phyloP scores from a whole-genome alignment of 2,113 vertebrate genomes.

The Heteronetta atricapilla region DNA sequence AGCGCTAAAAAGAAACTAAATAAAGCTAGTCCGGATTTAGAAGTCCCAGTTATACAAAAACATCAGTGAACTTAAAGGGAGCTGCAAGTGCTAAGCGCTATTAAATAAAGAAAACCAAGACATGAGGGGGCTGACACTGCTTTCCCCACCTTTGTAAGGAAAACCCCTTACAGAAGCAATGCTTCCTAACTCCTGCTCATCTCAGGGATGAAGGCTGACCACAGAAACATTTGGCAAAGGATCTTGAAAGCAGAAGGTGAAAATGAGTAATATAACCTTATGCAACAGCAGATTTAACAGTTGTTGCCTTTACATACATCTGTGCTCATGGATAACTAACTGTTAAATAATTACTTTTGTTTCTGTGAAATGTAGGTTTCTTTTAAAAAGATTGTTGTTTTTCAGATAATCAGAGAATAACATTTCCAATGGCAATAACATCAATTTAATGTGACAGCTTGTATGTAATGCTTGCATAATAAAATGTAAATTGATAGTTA shows the following conservation, averaged over 20 bases:
- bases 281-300: background rate
- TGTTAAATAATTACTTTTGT: background rate
- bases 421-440: background rate
- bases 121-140: accelerated
- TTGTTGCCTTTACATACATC: background rate
- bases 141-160: background rate
- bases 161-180: background rate
- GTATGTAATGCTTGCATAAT: background rate
- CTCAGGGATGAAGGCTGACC: background rate
- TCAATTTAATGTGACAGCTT: accelerated
- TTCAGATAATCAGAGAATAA: background rate
- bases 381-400: background rate
- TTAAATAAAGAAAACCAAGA: background rate
- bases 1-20: background rate
- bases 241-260: background rate
- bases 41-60: background rate
- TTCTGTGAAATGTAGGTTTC: background rate
- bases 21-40: background rate
- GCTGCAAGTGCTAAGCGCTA: background rate
- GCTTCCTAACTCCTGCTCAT: background rate
- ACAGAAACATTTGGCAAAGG: background rate
- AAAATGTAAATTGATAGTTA: background rate
- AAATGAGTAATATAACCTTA: background rate
- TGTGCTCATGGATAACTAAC: background rate
- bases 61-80: background rate